These are phyloP conservation scores for Drosophila pallidifrons DNA, from an alignment of 1,140 invertebrate genomes.

Conservation along the genomic window DNA sequence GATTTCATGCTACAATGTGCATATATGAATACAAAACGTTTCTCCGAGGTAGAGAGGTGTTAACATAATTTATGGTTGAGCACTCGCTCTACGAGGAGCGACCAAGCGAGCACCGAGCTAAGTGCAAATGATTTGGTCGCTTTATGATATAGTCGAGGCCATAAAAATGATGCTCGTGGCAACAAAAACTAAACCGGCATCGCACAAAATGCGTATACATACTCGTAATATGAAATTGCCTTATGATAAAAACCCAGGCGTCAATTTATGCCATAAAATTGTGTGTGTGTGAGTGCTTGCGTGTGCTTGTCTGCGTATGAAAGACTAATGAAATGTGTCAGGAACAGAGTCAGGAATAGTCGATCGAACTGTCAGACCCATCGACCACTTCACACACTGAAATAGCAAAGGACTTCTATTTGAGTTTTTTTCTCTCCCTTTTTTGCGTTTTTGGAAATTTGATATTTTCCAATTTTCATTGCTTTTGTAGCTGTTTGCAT, in stretches of 20 bases:
- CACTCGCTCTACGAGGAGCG: constrained; percentile 31
- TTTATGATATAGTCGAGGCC: constrained; percentile 58
- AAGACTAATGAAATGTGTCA: constrained; percentile 81
- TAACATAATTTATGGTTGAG: constrained; percentile 69
- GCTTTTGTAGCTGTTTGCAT: constrained; percentile 60
- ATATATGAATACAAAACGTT: constrained; percentile 45
- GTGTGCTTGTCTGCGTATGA: constrained; percentile 32
- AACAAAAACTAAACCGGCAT: constrained; percentile 62
- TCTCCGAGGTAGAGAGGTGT: constrained; percentile 35
- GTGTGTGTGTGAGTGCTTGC: constrained; percentile 5
- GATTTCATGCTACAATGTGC: constrained; percentile 15
- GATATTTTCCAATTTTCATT: constrained; percentile 83
- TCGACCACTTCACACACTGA: constrained; percentile 47
- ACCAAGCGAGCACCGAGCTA: constrained; percentile 49
- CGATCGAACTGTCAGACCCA: constrained; percentile 55
- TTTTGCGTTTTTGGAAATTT: constrained; percentile 56
- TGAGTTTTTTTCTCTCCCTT: background rate
- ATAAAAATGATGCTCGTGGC: constrained; percentile 62
- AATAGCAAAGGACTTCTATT: constrained; percentile 18
- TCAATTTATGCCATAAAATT: constrained; percentile 68
- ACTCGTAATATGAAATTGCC: constrained; percentile 79
- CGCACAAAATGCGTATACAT: constrained; percentile 60
- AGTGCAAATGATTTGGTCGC: constrained; percentile 72
- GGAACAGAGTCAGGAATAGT: constrained; percentile 61
- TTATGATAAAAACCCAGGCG: constrained; percentile 74